A percentile compares a stretch with the other conserved stretches of the same genome.
Conservation (phyloP, 2,113 vertebrate species). For the Catharus bicknelli region DNA sequence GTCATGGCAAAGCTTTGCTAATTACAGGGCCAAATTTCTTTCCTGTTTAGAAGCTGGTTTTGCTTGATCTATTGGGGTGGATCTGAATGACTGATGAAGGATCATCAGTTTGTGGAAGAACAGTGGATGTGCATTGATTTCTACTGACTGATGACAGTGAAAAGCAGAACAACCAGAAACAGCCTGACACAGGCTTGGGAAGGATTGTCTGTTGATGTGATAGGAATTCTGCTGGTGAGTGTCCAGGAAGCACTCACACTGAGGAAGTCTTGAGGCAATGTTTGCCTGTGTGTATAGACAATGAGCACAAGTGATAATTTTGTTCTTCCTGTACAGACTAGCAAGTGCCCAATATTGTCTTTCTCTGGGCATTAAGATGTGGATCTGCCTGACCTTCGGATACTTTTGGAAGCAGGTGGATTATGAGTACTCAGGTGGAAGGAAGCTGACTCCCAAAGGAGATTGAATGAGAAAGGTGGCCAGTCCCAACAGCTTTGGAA, state of each 20-base stretch:
- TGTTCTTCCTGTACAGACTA: background rate
- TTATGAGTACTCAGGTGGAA: background rate
- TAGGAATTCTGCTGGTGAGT: background rate
- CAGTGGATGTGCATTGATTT: background rate
- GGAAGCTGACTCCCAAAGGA: background rate
- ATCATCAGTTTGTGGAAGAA: background rate
- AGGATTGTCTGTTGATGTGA: background rate
- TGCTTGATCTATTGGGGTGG: accelerated
- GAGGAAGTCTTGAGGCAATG: background rate
- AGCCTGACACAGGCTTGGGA: background rate
- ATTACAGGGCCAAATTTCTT: background rate
- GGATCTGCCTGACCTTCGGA: background rate
- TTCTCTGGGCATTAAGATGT: background rate
- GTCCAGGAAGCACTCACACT: background rate
- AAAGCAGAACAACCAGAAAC: background rate
- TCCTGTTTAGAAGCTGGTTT: background rate
- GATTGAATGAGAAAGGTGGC: background rate
- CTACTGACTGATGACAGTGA: background rate
- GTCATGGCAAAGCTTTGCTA: background rate
- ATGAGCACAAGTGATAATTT: background rate
- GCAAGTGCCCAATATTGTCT: background rate
- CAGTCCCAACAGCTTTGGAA: background rate
- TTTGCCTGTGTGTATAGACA: background rate
- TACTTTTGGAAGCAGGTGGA: background rate
- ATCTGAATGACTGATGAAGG: background rate